Evolutionary conservation across 1,140 invertebrate genomes (phyloP), one percentile per base, ranked within the genome.

Genomic region (Euglossa dilemma): DNA sequence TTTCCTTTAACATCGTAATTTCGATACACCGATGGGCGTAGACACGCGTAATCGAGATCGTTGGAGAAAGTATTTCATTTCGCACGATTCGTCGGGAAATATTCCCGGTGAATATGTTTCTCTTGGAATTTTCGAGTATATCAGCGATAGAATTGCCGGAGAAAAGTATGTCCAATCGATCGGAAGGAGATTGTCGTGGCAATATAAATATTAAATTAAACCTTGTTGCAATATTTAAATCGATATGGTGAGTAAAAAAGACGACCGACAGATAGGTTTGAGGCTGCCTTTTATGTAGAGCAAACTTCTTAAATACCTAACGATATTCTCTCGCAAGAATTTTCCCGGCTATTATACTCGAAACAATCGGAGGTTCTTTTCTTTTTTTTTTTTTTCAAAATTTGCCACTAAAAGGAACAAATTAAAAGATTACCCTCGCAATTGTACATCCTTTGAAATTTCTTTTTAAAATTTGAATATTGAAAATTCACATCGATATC

Each of bases 221-320:
- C 28, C 63, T 52, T 6, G 75, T 78, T 66, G 76, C 64, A 57
- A 28, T 70, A 69, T 70, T 70, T 70, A 70, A 45, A n/a, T 56
- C 20, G 36, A 43, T 25, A 45, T 18, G 36, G 64, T 59, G 43
- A 71, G 36, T 52, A 54, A 6, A 43, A 64, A 45, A 45, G 36
- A 45, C 47, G n/a, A 74, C 6, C 3, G 9, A 28, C 23, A 66
- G 18, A 1, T 36, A 36, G 18, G 18, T 67, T 54, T 59, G 6
- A 18, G 14, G n/a, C 16, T 23, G 25, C 36, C 16, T 20, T 63
- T 28, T 52, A n/a, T 12, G 23, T 54, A 47, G 14, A 25, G 45
- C 23, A 36, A 67, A 77, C 23, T 43, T 45, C 16, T 71, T 52
- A 28, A 28, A 20, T 20, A 18, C 54, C 18, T 25, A 12, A 36